Base-by-base conservation (phyloP, 2,797 vertebrate species). In the Argyrosomus regius region DNA sequence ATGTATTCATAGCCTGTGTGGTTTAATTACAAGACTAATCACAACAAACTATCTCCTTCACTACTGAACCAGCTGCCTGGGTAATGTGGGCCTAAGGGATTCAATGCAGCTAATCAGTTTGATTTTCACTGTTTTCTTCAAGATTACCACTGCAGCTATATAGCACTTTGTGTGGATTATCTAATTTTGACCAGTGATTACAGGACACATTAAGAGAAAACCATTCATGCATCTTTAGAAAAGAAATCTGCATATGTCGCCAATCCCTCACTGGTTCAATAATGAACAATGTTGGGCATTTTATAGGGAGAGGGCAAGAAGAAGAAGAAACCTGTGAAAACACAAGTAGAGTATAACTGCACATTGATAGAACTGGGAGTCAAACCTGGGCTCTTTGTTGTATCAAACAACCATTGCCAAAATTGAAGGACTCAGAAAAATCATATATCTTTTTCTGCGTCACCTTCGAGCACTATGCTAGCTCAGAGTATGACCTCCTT, bases 1-100 rank as follows among this genome's bases (percentile, higher is more conserved):
- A 91, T 90, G 88, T 91, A 94, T 93, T 93, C 89, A 90, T 91
- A 88, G 92, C 84, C 90, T 89, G 87, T 90, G 82, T 88, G 77
- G 88, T 93, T 94, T 94, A 94, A 94, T 94, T 94, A 92, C 82
- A 66, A 78, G 84, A 84, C 93, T 93, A 93, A 95, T 94, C 91
- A 94, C 92, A 94, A 93, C 92, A 94, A 94, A 95, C 89, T 90
- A 91, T 91, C 79, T 87, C 82, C 83, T 84, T 83, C 82, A 77
- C 72, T 50, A 82, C 73, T 73, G 72, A 88, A 82, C 80, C 88
- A 83, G 87, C 82, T 80, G 82, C 86, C 78, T 75, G 81, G 77
- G n/a, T 66, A 65, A 88, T 78, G 85, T 76, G 79, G 66, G 78
- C 82, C 83, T 75, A 76, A 82, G 90, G 86, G 87, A 93, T 88